Base-by-base conservation (phyloP, 2,888 invertebrate genomes). In the Drosophila prostipennis region DNA sequence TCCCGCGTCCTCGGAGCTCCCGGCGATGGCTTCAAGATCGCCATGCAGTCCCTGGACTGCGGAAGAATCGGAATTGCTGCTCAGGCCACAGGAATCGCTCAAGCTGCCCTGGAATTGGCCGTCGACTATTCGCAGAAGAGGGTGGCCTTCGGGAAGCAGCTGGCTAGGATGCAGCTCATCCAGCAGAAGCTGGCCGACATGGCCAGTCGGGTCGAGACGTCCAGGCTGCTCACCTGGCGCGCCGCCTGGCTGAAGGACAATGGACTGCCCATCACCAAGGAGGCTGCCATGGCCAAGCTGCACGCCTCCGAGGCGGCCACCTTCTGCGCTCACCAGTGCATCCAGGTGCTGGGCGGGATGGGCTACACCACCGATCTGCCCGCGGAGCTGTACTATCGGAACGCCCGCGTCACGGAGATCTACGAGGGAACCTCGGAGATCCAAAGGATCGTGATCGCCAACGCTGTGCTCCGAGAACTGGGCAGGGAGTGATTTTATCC, bases 371-470 rank as follows among this genome's bases (percentile, higher is more conserved):
- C 96, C 0, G 98, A 98, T 87, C 93, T 98, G 98, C 98, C 98
- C 1, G 98, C 98, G 0, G 98, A 99, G 92, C 92, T 98, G 59
- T 95, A 97, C 91, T 98, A 98, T 92, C 93, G 98, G 51, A 98
- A 99, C 91, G 98, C 98, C 0, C 94, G 98, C 64, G 98, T 98
- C 77, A 98, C 98, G 0, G 98, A 98, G 93, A 99, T 98, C 72
- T 98, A 99, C 90, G 98, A 98, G 92, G 98, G 98, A 43, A 98
- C 98, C 0, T 98, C 98, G 1, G 98, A 99, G 93, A 98, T 98
- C 81, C 98, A 98, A 92, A 94, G 95, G 80, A 94, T 98, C 13
- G 98, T 98, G 19, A 98, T 98, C 85, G 97, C 98, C 14, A 96
- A 95, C n/a, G 95, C 95, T 88, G 91, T 98, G 26, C 93, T 97